phyloP scores from a whole-genome alignment of 2,113 vertebrate species.

The Hippoglossus stenolepis region DNA sequence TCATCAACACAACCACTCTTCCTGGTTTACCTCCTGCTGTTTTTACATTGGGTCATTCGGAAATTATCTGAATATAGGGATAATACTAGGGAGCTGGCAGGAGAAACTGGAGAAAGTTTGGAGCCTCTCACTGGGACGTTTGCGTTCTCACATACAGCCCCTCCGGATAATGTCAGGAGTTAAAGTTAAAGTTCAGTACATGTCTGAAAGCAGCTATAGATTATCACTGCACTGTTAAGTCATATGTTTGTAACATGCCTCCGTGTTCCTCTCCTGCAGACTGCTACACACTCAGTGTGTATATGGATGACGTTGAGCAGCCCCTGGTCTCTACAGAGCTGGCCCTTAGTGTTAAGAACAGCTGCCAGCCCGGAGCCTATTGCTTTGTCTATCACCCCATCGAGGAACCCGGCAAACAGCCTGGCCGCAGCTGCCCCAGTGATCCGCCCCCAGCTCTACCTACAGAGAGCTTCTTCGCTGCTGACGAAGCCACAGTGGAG shows the following conservation, averaged over 20 bases:
- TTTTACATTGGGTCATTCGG: too few relatives aligned
- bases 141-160: too few relatives aligned
- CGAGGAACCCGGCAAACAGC: conserved; percentile 42
- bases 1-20: too few relatives aligned
- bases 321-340: conserved; percentile 85
- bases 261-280: conserved; percentile 35
- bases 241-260: background rate
- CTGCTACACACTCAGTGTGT: conserved; percentile 86
- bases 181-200: too few relatives aligned
- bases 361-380: conserved; percentile 86
- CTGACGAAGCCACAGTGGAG: background rate
- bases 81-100: too few relatives aligned
- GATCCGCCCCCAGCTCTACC: conserved; percentile 55
- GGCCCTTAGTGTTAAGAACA: conserved; percentile 89
- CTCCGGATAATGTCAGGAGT: too few relatives aligned
- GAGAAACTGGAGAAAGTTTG: too few relatives aligned
- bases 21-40: too few relatives aligned
- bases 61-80: too few relatives aligned
- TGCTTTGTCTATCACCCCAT: conserved; percentile 90
- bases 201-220: too few relatives aligned
- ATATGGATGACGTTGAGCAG: conserved; percentile 82
- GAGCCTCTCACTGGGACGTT: too few relatives aligned
- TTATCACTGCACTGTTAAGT: background rate
- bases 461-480: background rate
- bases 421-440: conserved; percentile 38